Evolutionary conservation across 2,113 vertebrate species (phyloP), one percentile per base, ranked within the genome.

Genomic region (Poeciliopsis occidentalis): DNA sequence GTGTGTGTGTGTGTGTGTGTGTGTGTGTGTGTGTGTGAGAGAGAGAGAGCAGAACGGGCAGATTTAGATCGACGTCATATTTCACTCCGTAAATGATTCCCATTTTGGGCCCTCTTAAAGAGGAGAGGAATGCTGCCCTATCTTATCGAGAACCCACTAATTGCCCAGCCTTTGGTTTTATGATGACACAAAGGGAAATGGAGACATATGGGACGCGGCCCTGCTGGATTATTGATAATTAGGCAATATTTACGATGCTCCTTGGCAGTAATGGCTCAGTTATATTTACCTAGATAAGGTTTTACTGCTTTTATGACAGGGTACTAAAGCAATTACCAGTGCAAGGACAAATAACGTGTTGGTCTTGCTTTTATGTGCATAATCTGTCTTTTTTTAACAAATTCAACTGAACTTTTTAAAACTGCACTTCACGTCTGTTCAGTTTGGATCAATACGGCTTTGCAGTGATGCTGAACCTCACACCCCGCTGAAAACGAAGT

Each of bases 221-320:
- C 67, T n/a, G 70, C 69, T 69, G 76, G 71, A 88, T 92, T 87
- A 91, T 91, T 88, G 89, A 92, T 91, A 88, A 92, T 87, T 85
- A 76, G 64, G 83, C 66, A 87, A 87, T 90, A 88, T 89, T 93
- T 91, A 89, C 51, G 41, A 76, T 82, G 22, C 81, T 88, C 79
- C 79, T 91, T 67, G 30, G 80, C 54, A 6, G 81, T 87, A 91
- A 90, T 89, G 85, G 79, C 22, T 74, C 76, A 54, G 75, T 76
- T 76, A 76, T 92, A 83, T 94, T 92, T 92, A 88, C 80, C 76
- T 73, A 81, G 69, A 92, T 92, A 88, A 91, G 78, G 7, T 64
- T 92, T 92, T 88, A 92, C 87, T 88, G 86, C 86, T 80, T 92
- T 91, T 79, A 90, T 84, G 71, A 83, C 81, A 63, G 82, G 77